These are phyloP conservation scores for Stomatorhinus ivindoensis DNA, from an alignment of 2,113 vertebrate genomes.

Conservation along the genomic window DNA sequence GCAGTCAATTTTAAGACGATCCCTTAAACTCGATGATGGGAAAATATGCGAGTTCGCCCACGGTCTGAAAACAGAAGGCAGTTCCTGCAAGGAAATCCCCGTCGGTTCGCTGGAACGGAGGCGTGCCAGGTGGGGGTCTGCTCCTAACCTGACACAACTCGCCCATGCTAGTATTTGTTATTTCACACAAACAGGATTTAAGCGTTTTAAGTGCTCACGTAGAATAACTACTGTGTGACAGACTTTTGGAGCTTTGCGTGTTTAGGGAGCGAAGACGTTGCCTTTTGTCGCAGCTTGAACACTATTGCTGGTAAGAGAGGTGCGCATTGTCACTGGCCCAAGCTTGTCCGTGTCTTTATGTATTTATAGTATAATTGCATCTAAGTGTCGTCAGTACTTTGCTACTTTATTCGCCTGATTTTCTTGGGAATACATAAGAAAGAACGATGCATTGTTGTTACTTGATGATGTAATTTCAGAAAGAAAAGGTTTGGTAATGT, in stretches of 20 bases:
- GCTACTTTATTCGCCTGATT: not conserved
- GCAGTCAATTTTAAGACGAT: not conserved
- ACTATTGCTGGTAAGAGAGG: not conserved
- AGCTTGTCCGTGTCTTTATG: not conserved
- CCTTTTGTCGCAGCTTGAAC: not conserved
- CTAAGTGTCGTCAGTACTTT: not conserved
- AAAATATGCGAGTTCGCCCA: conserved; percentile 10
- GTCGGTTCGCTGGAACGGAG: not conserved
- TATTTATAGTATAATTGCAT: not conserved
- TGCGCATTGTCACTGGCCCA: not conserved
- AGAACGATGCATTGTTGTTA: not conserved
- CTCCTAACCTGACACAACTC: not conserved
- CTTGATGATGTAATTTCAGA: not conserved
- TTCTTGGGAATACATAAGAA: not conserved
- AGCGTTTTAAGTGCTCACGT: not conserved
- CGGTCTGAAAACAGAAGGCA: not conserved
- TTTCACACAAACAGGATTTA: not conserved
- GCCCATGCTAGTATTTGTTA: not conserved
- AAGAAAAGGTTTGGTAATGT: not conserved
- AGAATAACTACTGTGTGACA: not conserved
- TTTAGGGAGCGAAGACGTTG: not conserved
- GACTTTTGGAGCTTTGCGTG: not conserved
- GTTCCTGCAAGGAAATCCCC: not conserved
- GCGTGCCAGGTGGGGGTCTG: not conserved
- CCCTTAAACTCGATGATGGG: not conserved